Evolutionary conservation across 2,113 vertebrate species (phyloP), one percentile per base, ranked within the genome.

Genomic region (Brienomyrus longianalis): DNA sequence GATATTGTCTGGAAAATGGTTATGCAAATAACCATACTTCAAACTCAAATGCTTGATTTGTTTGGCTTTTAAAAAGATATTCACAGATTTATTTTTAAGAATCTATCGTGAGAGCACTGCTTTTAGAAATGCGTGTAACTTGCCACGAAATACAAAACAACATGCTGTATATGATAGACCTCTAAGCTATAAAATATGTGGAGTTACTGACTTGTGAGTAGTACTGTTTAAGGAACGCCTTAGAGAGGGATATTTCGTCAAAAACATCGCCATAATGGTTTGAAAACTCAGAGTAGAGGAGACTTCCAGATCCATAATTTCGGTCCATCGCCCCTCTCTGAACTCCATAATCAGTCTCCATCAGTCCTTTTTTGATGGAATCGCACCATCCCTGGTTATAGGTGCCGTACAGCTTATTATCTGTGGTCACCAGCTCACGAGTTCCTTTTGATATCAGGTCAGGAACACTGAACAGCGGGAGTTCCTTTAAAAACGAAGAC

Each of bases 131-230:
- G n/a, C 3, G 31, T 70, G 62, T 70, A 70, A 70, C 56, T n/a
- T 13, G 10, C 31, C 27, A 31, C 27, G 0, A 70, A 66, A 31
- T 66, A 27, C n/a, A 11, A 66, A 66, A 66, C 31, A 66, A 31
- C n/a, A 13, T 66, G 9, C n/a, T 66, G 62, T 66, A 66, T 31
- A 31, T 31, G n/a, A 70, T 70, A 66, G n/a, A 70, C 9, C n/a
- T 31, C 15, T 80, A 43, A 80, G 74, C 17, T 35, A 43, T 80
- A 80, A 80, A 80, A 80, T 80, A 6, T 0, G 19, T 84, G 43
- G 11, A 52, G 88, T 17, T 83, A 48, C 92, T 94, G 51, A 95
- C 95, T 94, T 94, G 89, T 88, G 66, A 89, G 89, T 95, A 96
- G 91, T 96, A 96, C 8, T 93, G 27, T 74, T 1, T 17, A 80